These are phyloP conservation scores for Argyrosomus regius DNA, from an alignment of 2,797 vertebrate species.

Conservation along the genomic window DNA sequence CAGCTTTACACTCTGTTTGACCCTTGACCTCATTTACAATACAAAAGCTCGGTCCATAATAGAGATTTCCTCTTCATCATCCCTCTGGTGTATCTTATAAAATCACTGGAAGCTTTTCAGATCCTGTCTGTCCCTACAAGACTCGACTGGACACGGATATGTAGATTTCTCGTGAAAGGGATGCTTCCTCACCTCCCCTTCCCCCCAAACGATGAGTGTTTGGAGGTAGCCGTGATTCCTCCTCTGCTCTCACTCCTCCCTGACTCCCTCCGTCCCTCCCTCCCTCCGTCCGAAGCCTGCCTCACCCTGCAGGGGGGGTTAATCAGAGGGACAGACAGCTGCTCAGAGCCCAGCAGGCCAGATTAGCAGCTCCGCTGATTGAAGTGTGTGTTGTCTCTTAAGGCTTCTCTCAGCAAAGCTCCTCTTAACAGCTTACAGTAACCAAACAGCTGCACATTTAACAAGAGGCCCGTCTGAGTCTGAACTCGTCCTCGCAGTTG, in stretches of 20 bases:
- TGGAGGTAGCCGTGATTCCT: slow-evolving; percentile 32
- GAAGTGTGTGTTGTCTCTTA: slow-evolving; percentile 52
- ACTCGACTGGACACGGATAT: neutral
- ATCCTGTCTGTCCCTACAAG: neutral
- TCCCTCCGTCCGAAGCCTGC: slow-evolving; percentile 20
- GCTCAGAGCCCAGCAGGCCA: slow-evolving; percentile 69
- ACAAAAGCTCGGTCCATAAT: slow-evolving; percentile 20
- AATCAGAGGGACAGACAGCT: slow-evolving; percentile 80
- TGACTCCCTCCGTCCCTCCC: neutral
- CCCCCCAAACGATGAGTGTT: slow-evolving; percentile 14
- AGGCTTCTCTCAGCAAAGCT: slow-evolving; percentile 73
- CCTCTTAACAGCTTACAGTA: slow-evolving; percentile 80
- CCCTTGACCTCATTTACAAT: slow-evolving; percentile 31
- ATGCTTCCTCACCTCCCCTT: slow-evolving; percentile 5
- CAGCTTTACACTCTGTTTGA: slow-evolving; percentile 18
- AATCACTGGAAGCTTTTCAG: slow-evolving; percentile 13
- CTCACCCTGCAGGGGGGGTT: slow-evolving; percentile 61
- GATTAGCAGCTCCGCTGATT: slow-evolving; percentile 77
- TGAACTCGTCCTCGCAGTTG: slow-evolving; percentile 47
- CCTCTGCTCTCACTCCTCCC: slow-evolving; percentile 25
- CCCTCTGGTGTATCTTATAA: slow-evolving; percentile 2
- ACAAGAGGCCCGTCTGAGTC: slow-evolving; percentile 66
- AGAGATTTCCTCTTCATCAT: slow-evolving; percentile 12
- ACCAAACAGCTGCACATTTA: slow-evolving; percentile 80
- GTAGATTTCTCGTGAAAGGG: neutral